These are phyloP conservation scores for Zaprionus nigranus DNA, from an alignment of 1,140 invertebrate genomes.

Conservation along the genomic window DNA sequence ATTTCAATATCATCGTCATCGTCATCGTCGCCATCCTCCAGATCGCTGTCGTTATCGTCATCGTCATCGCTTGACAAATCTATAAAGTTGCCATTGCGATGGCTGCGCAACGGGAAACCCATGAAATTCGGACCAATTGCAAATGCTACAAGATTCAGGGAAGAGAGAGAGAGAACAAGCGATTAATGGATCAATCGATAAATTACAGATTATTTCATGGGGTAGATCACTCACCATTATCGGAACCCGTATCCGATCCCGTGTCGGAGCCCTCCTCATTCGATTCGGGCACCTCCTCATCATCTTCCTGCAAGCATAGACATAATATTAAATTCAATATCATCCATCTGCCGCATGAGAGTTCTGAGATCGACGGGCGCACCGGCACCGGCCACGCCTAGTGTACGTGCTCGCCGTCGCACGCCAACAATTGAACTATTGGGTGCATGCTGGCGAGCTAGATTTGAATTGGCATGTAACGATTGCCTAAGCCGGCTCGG, in stretches of 20 bases:
- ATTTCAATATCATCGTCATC: conserved; percentile 60
- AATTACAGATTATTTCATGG: neutral
- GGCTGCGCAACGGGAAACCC: conserved; percentile 63
- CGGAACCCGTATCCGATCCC: conserved; percentile 73
- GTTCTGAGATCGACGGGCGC: conserved; percentile 66
- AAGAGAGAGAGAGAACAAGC: neutral
- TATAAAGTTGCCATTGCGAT: conserved; percentile 52
- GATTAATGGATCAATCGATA: neutral
- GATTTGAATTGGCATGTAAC: conserved; percentile 60
- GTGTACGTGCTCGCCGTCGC: conserved; percentile 77
- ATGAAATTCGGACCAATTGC: conserved; percentile 66
- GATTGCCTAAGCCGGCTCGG: conserved; percentile 51
- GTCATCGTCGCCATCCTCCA: conserved; percentile 58
- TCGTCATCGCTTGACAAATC: conserved; percentile 53
- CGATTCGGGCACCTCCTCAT: conserved; percentile 81
- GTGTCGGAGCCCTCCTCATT: conserved; percentile 82
- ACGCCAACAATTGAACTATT: conserved; percentile 79
- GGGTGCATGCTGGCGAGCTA: conserved; percentile 71
- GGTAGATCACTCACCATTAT: conserved; percentile 55
- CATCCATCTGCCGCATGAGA: conserved; percentile 72
- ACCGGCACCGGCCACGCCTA: conserved; percentile 52
- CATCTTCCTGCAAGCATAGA: conserved; percentile 84
- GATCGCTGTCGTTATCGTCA: conserved; percentile 51
- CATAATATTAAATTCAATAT: conserved; percentile 80
- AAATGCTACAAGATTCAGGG: conserved; percentile 46